phyloP scores from a whole-genome alignment of 2,888 invertebrate species.

The Diaprepes abbreviatus region DNA sequence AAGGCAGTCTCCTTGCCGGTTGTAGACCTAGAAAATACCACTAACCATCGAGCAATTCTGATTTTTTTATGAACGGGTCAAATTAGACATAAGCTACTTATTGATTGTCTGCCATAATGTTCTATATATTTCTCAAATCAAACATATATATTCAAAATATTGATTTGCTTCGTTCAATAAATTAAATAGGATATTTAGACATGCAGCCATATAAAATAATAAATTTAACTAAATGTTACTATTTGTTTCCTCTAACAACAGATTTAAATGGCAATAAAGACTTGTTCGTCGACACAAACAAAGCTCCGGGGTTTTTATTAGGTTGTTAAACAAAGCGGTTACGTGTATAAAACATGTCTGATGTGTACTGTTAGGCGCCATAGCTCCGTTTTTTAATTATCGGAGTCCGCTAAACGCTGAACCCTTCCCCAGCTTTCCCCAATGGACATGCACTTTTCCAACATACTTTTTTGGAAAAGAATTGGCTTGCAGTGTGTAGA shows the following conservation, averaged over 20 bases:
- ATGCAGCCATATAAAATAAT: constrained; percentile 6
- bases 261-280: constrained; percentile 24
- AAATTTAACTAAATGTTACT: constrained; percentile 19
- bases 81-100: too few species aligned
- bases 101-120: too few species aligned
- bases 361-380: constrained; percentile 48
- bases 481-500: constrained; percentile 57
- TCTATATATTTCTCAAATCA: too few species aligned
- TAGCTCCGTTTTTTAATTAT: constrained; percentile 62
- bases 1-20: too few species aligned
- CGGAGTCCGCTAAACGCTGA: constrained; percentile 16
- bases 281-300: constrained; percentile 37
- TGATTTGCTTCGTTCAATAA: too few species aligned
- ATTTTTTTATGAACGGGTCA: too few species aligned
- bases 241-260: constrained; percentile 20
- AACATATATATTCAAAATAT: too few species aligned
- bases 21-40: too few species aligned
- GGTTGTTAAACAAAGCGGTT: constrained; percentile 48
- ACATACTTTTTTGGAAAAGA: constrained; percentile 63
- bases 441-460: constrained; percentile 63
- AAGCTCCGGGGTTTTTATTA: constrained; percentile 38
- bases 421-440: constrained; percentile 59
- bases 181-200: not conserved
- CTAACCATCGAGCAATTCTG: too few species aligned
- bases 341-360: constrained; percentile 45